Base-by-base conservation (phyloP, 2,113 vertebrate genomes). In the Hyperopisus bebe region DNA sequence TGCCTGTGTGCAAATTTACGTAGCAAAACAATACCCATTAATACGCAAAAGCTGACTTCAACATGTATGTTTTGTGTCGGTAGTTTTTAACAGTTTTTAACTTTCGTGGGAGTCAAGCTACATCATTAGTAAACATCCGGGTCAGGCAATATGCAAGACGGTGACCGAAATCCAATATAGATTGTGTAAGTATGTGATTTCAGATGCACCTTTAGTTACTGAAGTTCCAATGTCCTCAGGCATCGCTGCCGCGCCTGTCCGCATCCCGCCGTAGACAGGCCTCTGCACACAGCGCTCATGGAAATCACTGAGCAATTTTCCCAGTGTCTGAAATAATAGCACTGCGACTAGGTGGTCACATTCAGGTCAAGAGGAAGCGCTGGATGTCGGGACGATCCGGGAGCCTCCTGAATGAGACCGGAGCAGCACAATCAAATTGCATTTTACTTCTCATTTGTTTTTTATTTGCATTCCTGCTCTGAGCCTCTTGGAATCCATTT, bases 291-390 rank as follows among this genome's bases (percentile, higher is more conserved):
- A 89, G 92, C 87, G 90, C 93, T 95, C 94, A 93, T 92, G 92
- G 92, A 95, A 94, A 95, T 92, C 91, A 93, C 93, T 93, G 92
- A 90, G 91, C 93, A 94, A 95, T 95, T 93, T 94, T 94, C 91
- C 94, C 92, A 92, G 89, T 90, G 90, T 90, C 91, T 90, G 92
- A 93, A 93, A 93, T 91, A 90, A 39, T 88, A 92, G 91, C 87
- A 62, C 86, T 91, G 89, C 91, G 92, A 92, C 91, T 94, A 91
- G 90, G 91, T 91, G 92, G 93, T 91, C 92, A 88, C 92, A 91
- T 91, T 91, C 86, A 90, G 91, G 88, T 92, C 91, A 91, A 92
- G 90, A 88, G 89, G 91, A 88, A 93, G 92, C 91, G 91, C 93
- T 92, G 92, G 91, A 93, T 93, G 94, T 94, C 94, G 95, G 92